Conservation (phyloP, 2,888 invertebrate species). For the Druceiella hillmani region DNA sequence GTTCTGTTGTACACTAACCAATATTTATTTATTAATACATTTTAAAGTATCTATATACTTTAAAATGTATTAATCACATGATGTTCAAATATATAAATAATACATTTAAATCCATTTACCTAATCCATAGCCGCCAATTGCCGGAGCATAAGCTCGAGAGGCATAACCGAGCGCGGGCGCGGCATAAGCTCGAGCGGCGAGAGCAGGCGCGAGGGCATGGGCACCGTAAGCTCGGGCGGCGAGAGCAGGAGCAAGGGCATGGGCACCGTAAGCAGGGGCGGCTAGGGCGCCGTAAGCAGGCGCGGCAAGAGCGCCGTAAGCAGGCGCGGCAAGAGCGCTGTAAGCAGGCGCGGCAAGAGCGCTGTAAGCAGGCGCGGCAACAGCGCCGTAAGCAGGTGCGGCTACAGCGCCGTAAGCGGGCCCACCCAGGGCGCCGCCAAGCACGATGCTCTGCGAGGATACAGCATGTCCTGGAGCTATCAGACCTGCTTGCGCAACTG, state of each 20-base stretch:
- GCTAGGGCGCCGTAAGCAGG: conserved; percentile 10
- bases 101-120: conserved; percentile 24
- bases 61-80: background rate
- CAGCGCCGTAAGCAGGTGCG: conserved; percentile 22
- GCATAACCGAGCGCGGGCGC: conserved; percentile 11
- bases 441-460: conserved; percentile 40
- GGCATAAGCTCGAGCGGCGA: conserved; percentile 8
- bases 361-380: conserved; percentile 21
- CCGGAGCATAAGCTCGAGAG: too few relatives aligned
- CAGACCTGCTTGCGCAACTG: conserved; percentile 47
- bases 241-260: conserved; percentile 12
- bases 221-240: conserved; percentile 17
- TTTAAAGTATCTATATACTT: background rate
- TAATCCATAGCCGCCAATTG: conserved; percentile 31
- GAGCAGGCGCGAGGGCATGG: conserved; percentile 26
- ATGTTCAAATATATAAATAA: too few relatives aligned
- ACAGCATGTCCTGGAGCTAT: conserved; percentile 42
- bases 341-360: conserved; percentile 31
- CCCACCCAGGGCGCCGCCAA: conserved; percentile 32
- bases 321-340: conserved; percentile 28
- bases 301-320: conserved; percentile 27
- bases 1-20: too few relatives aligned
- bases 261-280: conserved; percentile 10
- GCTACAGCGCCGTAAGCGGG: conserved; percentile 23
- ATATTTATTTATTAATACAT: background rate